phyloP scores from a whole-genome alignment of 2,888 invertebrate genomes.

The Seira ritae region DNA sequence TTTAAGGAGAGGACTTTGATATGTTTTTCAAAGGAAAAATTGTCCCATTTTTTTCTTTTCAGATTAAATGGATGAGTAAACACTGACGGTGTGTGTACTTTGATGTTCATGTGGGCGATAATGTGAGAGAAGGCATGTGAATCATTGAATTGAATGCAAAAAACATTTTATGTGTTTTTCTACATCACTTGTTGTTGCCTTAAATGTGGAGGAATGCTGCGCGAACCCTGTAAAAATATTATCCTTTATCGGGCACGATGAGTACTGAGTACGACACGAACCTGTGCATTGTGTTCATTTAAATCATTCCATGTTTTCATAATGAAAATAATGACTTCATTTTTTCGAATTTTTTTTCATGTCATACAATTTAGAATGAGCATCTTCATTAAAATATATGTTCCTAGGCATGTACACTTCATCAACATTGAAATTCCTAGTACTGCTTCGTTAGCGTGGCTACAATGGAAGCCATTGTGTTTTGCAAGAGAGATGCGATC shows the following conservation, averaged over 20 bases:
- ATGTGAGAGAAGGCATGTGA: not conserved
- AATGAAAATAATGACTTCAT: slow-evolving; percentile 5
- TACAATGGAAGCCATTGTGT: not conserved
- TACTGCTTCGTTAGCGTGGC: not conserved
- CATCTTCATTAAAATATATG: slow-evolving; percentile 17
- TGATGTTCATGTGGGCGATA: not conserved
- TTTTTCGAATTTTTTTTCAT: not conserved
- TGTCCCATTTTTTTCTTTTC: not conserved
- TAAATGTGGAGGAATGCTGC: not conserved
- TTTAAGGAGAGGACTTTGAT: not conserved
- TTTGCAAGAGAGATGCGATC: not conserved
- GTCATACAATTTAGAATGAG: not conserved
- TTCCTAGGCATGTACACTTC: not conserved
- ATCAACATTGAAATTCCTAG: not conserved
- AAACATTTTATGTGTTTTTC: too few relatives aligned
- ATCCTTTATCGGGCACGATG: not conserved
- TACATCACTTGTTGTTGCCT: not conserved
- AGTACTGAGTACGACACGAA: too few relatives aligned
- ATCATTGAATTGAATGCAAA: not conserved
- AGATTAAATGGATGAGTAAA: slow-evolving; percentile 4
- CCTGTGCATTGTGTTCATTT: not conserved
- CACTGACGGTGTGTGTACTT: not conserved
- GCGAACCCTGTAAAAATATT: not conserved
- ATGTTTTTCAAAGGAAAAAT: not conserved
- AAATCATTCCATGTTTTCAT: not conserved